Evolutionary conservation across 2,797 vertebrate genomes (phyloP).

Genomic region (Sarcophilus harrisii): DNA sequence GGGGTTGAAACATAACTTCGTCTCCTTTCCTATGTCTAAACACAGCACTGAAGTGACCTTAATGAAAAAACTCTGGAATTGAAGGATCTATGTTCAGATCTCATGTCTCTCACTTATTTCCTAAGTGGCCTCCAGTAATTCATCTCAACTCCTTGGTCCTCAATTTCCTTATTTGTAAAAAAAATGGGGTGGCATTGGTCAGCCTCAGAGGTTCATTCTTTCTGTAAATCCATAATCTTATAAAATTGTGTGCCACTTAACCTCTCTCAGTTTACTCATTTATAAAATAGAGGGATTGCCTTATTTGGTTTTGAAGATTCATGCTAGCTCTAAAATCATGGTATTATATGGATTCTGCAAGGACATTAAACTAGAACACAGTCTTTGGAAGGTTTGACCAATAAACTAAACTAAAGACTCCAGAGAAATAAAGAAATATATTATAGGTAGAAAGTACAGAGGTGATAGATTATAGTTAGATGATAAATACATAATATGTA

Average conservation of each 20-base stretch:
- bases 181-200: neutral
- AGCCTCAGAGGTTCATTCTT: neutral
- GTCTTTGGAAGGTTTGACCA: neutral
- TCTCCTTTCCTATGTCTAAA: neutral
- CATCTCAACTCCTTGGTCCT: neutral
- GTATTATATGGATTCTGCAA: neutral
- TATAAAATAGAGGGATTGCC: neutral
- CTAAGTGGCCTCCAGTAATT: neutral
- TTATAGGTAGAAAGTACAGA: neutral
- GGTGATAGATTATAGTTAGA: too few species aligned
- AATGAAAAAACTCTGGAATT: neutral
- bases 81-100: neutral
- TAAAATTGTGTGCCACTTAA: neutral
- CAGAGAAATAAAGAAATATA: neutral
- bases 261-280: neutral
- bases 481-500: too few species aligned
- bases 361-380: neutral
- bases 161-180: neutral
- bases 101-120: neutral
- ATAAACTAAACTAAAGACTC: neutral
- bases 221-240: neutral
- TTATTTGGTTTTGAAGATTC: neutral
- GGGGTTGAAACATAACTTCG: neutral
- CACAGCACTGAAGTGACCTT: neutral
- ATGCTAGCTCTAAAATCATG: neutral